A percentile compares a stretch with the other conserved stretches of the same genome.
These are phyloP conservation scores for Gopherus evgoodei DNA, from an alignment of 2,113 vertebrate species.

Conservation along the genomic window DNA sequence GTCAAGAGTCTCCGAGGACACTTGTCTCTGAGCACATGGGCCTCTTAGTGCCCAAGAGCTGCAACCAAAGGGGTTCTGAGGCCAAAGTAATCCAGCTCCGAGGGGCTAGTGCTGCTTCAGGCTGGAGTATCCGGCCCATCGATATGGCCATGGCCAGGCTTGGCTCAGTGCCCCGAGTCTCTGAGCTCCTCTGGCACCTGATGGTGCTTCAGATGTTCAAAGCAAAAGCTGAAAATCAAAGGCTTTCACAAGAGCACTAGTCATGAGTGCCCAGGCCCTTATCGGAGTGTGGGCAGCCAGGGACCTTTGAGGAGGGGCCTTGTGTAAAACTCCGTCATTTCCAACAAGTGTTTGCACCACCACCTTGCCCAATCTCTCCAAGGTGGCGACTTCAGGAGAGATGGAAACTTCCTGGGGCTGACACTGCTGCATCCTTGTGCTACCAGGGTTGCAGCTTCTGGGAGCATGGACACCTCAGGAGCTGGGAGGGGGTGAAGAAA, in stretches of 20 bases:
- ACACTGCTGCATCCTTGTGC: not conserved
- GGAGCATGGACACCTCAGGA: not conserved
- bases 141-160: not conserved
- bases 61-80: fast-evolving
- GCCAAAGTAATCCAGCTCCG: not conserved
- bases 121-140: not conserved
- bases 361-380: not conserved
- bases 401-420: not conserved
- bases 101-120: fast-evolving
- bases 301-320: not conserved
- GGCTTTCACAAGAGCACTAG: not conserved
- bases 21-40: slow-evolving; percentile 7
- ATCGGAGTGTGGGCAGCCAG: not conserved
- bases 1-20: slow-evolving; percentile 27
- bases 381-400: not conserved
- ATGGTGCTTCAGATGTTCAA: not conserved
- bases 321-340: not conserved
- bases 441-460: not conserved
- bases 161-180: not conserved
- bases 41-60: not conserved
- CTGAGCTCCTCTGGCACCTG: not conserved
- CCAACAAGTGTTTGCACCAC: not conserved
- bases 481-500: not conserved
- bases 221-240: not conserved
- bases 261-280: not conserved